phyloP scores from a whole-genome alignment of 2,888 invertebrate species.

The Scaeva pyrastri region DNA sequence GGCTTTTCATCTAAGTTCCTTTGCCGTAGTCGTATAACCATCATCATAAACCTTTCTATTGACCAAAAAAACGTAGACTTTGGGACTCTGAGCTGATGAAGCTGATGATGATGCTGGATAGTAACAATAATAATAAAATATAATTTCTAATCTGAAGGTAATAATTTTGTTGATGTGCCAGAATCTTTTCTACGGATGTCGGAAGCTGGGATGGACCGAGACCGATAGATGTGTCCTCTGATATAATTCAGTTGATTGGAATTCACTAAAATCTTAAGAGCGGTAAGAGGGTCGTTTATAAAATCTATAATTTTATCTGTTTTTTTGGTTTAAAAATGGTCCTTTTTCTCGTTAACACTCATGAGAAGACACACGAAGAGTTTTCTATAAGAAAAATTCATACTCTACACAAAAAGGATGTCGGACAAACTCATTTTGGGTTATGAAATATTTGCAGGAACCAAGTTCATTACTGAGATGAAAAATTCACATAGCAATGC shows the following conservation, averaged over 20 bases:
- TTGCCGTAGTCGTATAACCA: background rate
- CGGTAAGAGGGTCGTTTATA: no score
- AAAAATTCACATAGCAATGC: background rate
- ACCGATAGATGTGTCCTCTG: constrained; percentile 27
- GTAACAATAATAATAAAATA: constrained; percentile 40
- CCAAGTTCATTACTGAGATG: background rate
- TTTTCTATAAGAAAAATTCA: background rate
- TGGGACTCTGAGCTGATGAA: background rate
- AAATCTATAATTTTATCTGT: background rate
- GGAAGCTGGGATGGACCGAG: constrained; percentile 60
- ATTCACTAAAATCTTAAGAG: no score
- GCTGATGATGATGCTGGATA: constrained; percentile 49
- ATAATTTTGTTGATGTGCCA: constrained; percentile 56
- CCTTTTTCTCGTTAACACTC: no score
- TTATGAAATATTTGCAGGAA: background rate
- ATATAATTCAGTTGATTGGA: constrained; percentile 19
- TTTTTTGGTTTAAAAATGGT: no score
- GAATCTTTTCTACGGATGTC: constrained; percentile 23
- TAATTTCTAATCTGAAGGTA: constrained; percentile 69
- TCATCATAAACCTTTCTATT: constrained; percentile 7
- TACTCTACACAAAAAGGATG: background rate
- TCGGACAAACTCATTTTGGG: background rate
- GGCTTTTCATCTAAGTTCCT: constrained; percentile 53
- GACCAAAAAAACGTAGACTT: constrained; percentile 8
- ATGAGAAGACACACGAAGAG: background rate